Conservation (phyloP, 2,888 invertebrate species). For the Melitaea athalia region DNA sequence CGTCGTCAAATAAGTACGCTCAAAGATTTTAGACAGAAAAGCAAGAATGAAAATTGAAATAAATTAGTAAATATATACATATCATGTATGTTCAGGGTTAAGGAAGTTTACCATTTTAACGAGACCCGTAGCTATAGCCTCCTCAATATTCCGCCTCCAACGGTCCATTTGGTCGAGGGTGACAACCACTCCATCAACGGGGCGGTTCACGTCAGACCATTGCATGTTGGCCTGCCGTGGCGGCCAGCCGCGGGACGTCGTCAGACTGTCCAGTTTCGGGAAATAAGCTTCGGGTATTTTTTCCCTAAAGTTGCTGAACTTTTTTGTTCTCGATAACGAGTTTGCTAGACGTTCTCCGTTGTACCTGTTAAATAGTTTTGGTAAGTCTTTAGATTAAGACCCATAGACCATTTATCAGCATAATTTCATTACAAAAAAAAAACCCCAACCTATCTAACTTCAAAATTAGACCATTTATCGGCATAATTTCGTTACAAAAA, state of each 20-base stretch:
- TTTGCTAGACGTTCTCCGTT: conserved; percentile 90
- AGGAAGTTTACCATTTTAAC: conserved; percentile 80
- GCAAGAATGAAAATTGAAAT: too few relatives aligned
- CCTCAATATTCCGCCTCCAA: conserved; percentile 88
- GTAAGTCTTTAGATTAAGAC: too few relatives aligned
- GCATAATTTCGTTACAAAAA: too few relatives aligned
- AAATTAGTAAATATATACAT: neutral
- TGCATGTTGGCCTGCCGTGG: conserved; percentile 84
- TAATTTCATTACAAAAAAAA: too few relatives aligned
- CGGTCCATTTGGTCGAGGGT: conserved; percentile 86
- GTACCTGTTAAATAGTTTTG: conserved; percentile 72
- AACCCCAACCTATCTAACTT: too few relatives aligned
- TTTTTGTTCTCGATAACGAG: conserved; percentile 84
- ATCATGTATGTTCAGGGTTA: neutral
- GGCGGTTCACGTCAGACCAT: conserved; percentile 85
- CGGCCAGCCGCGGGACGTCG: conserved; percentile 87
- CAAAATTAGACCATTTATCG: too few relatives aligned
- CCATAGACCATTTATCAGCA: too few relatives aligned
- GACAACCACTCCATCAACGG: conserved; percentile 82
- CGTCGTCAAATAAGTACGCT: too few relatives aligned
- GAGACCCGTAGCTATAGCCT: conserved; percentile 87
- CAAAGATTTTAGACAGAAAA: too few relatives aligned
- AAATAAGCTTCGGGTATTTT: conserved; percentile 90
- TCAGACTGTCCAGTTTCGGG: conserved; percentile 89
- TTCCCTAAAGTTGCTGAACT: conserved; percentile 85